Percentiles rank a stretch among this genome's conserved stretches.
Evolutionary conservation across 1,140 invertebrate species (phyloP).

Genomic region (Caenorhabditis tropicalis): DNA sequence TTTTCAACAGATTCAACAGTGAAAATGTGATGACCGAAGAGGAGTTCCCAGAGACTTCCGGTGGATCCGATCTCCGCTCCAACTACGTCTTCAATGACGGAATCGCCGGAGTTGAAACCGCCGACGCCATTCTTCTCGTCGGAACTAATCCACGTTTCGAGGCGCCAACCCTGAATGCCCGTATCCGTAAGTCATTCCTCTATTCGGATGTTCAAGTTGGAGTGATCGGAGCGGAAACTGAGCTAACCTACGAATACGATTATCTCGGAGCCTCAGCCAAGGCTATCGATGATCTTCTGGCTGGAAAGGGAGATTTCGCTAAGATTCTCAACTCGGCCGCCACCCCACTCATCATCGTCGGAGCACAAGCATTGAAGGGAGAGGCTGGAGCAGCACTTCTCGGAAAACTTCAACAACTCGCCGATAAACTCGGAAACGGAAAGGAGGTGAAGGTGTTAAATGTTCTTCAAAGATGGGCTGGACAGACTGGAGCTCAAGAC

Average conservation of each 20-base stretch:
- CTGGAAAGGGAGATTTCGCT: slow-evolving; percentile 74
- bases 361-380: slow-evolving; percentile 83
- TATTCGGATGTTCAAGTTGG: slow-evolving; percentile 76
- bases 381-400: slow-evolving; percentile 82
- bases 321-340: slow-evolving; percentile 81
- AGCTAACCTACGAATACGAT: slow-evolving; percentile 91
- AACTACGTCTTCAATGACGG: slow-evolving; percentile 75
- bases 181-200: slow-evolving; percentile 83
- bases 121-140: slow-evolving; percentile 89
- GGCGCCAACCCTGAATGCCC: slow-evolving; percentile 93
- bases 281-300: slow-evolving; percentile 63
- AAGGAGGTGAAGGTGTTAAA: slow-evolving; percentile 66
- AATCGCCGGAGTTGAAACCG: slow-evolving; percentile 83
- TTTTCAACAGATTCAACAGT: slow-evolving; percentile 86
- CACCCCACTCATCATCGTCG: slow-evolving; percentile 88
- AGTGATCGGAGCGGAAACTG: slow-evolving; percentile 86
- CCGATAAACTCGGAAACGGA: slow-evolving; percentile 68
- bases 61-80: slow-evolving; percentile 76
- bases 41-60: slow-evolving; percentile 82
- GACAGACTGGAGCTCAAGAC: slow-evolving; percentile 93
- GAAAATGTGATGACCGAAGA: slow-evolving; percentile 89
- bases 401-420: slow-evolving; percentile 80
- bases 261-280: slow-evolving; percentile 62
- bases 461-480: slow-evolving; percentile 73
- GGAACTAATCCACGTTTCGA: slow-evolving; percentile 97